These are phyloP conservation scores for Ahaetulla prasina DNA, from an alignment of 2,113 vertebrate genomes.

Conservation along the genomic window DNA sequence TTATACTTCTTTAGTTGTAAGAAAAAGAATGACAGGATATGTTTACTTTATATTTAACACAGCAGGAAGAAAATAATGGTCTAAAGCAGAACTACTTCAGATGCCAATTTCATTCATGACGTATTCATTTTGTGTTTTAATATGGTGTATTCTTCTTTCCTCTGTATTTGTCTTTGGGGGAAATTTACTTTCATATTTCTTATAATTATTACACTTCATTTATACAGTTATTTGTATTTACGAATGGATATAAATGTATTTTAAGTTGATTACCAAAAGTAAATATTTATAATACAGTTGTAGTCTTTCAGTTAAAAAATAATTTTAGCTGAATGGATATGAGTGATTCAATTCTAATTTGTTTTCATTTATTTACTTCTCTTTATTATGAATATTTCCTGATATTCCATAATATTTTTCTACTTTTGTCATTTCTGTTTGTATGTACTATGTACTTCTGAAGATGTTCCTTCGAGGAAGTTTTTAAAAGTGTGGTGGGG, in stretches of 20 bases:
- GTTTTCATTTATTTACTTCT: neutral
- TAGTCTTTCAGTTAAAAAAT: neutral
- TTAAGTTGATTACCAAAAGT: neutral
- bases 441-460: neutral
- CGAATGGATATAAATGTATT: neutral
- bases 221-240: neutral
- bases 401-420: neutral
- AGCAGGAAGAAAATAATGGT: slow-evolving; percentile 68
- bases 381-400: neutral
- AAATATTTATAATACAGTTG: neutral
- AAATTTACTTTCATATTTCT: slow-evolving; percentile 15
- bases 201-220: neutral
- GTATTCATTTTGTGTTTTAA: neutral
- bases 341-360: neutral
- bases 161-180: slow-evolving; percentile 36
- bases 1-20: slow-evolving; percentile 48
- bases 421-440: neutral
- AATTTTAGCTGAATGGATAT: neutral
- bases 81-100: slow-evolving; percentile 48
- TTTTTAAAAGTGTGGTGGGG: neutral
- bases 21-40: slow-evolving; percentile 54
- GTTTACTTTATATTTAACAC: slow-evolving; percentile 66
- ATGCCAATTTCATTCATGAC: slow-evolving; percentile 47
- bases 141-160: slow-evolving; percentile 1
- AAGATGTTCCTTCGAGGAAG: neutral